phyloP scores from a whole-genome alignment of 2,797 vertebrate genomes.

The Periophthalmus magnuspinnatus region DNA sequence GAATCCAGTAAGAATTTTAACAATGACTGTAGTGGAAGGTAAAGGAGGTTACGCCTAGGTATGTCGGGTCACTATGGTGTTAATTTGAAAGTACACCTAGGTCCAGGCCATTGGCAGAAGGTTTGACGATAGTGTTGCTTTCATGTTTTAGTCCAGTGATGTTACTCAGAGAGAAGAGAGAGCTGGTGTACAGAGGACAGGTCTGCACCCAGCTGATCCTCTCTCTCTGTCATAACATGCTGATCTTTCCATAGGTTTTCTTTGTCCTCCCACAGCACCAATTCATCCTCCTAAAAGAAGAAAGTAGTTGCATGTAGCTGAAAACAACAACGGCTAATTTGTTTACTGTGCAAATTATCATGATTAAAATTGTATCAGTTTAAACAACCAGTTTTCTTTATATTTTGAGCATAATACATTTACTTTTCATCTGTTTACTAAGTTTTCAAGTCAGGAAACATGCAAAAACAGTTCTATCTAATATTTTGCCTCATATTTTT shows the following conservation, averaged over 20 bases:
- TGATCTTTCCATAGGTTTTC: constrained; percentile 9
- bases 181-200: constrained; percentile 36
- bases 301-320: neutral
- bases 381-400: neutral
- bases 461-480: neutral
- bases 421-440: too few species aligned
- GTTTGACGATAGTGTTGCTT: constrained; percentile 14
- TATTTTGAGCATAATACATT: neutral
- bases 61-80: constrained; percentile 9
- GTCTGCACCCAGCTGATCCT: constrained; percentile 35
- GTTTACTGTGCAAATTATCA: neutral
- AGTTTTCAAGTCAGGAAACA: neutral
- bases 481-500: neutral
- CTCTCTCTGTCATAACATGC: constrained; percentile 37
- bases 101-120: constrained; percentile 20
- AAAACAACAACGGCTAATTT: neutral
- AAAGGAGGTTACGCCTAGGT: constrained; percentile 30
- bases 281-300: constrained; percentile 26
- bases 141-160: constrained; percentile 14
- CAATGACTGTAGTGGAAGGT: constrained; percentile 18
- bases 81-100: constrained; percentile 27
- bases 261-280: constrained; percentile 17
- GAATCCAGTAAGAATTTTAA: constrained; percentile 50
- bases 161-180: constrained; percentile 49
- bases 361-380: neutral